Evolutionary conservation across 2,113 vertebrate species (phyloP), one percentile per base, ranked within the genome.

Genomic region (Tiliqua scincoides): DNA sequence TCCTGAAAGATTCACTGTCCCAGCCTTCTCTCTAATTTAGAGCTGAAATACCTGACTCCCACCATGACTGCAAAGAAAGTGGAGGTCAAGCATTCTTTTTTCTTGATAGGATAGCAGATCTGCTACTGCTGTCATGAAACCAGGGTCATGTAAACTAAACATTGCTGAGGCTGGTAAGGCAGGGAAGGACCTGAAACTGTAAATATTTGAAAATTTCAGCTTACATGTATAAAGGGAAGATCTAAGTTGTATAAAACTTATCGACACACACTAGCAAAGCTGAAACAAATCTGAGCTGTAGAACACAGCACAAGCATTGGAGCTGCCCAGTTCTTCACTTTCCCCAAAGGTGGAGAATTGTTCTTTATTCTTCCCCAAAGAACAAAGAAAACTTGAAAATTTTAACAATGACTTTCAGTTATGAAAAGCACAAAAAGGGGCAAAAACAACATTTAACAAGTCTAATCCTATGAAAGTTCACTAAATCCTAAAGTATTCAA

Each of bases 71-170:
- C 85, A 95, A 95, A 91, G 92, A 91, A 91, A 91, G 89, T 87
- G 92, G 91, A 92, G 93, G 94, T 95, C 95, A 97, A 96, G 95
- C 96, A 95, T 95, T 95, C 94, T 94, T 96, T 96, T 91, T 92
- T 89, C 94, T 74, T 95, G 95, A 96, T 96, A 96, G 95, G 94
- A 93, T 94, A 96, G 93, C 95, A 95, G 95, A 96, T 96, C 94
- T 95, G 96, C 96, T 96, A 96, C 95, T 90, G 94, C 95, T 95
- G 93, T 94, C 93, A 94, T 92, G 95, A 91, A 95, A 91, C 93
- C 6, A 92, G 85, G 95, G 95, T 97, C 95, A 96, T 59, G 90
- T 96, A 96, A 97, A 95, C 93, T 95, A 96, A 96, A 96, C 95
- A 95, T 89, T 90, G 88, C 90, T 85, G 88, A 91, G 93, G 77